Percentiles rank a stretch among this genome's conserved stretches.
These are phyloP conservation scores for Bufotes viridis DNA, from an alignment of 2,797 vertebrate genomes.

Conservation along the genomic window DNA sequence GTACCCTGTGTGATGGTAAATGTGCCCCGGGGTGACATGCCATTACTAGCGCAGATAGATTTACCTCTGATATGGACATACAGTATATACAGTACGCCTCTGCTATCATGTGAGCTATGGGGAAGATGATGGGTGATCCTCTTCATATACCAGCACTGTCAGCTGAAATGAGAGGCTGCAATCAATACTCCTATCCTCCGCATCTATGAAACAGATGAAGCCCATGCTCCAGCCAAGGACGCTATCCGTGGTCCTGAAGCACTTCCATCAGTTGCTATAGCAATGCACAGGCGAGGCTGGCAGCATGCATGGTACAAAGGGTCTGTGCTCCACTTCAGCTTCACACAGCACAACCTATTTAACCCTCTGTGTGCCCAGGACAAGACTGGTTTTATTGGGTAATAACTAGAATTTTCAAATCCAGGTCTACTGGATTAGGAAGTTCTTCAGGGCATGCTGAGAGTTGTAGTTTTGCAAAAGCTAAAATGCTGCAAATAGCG, in stretches of 20 bases:
- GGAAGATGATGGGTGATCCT: too few species aligned
- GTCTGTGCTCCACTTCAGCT: slow-evolving; percentile 18
- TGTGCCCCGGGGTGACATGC: too few species aligned
- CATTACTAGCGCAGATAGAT: neutral
- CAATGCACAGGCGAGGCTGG: slow-evolving; percentile 24
- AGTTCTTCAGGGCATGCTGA: neutral
- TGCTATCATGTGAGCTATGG: neutral
- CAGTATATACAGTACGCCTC: neutral
- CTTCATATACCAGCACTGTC: too few species aligned
- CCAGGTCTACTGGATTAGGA: neutral
- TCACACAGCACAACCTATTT: neutral
- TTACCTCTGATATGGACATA: too few species aligned
- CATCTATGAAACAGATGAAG: neutral
- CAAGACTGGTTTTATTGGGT: neutral
- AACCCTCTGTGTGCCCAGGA: slow-evolving; percentile 1
- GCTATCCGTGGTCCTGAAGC: slow-evolving; percentile 46
- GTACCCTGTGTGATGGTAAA: too few species aligned
- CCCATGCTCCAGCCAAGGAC: neutral
- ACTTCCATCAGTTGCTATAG: slow-evolving; percentile 52
- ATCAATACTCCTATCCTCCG: neutral
- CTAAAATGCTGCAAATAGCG: neutral
- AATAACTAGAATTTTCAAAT: neutral
- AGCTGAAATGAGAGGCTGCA: neutral
- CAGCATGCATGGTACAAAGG: slow-evolving; percentile 6
- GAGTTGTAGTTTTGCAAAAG: neutral